Percentiles rank a stretch among this genome's conserved stretches.
These are phyloP conservation scores for Pogonocichla stellata DNA, from an alignment of 2,113 vertebrate species.

Conservation along the genomic window DNA sequence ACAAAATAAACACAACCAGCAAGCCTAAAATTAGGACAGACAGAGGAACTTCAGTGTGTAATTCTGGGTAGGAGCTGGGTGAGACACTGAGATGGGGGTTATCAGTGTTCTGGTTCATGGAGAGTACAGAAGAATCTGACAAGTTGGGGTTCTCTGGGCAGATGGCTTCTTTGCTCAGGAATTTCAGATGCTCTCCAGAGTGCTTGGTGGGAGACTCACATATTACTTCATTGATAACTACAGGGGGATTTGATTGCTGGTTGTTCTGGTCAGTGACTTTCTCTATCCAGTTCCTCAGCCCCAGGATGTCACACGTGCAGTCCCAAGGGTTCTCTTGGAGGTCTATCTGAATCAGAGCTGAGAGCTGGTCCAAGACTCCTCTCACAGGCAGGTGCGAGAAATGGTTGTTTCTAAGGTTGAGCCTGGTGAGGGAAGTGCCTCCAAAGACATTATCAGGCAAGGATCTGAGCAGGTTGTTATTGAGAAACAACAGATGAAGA, in stretches of 20 bases:
- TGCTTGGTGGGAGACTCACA: conserved; percentile 94
- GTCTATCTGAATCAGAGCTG: conserved; percentile 96
- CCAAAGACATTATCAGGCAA: conserved; percentile 90
- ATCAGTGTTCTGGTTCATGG: conserved; percentile 82
- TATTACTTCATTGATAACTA: conserved; percentile 95
- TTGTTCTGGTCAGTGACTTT: conserved; percentile 63
- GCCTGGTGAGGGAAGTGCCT: conserved; percentile 91
- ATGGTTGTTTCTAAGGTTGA: conserved; percentile 97
- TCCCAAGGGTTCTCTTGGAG: conserved; percentile 99
- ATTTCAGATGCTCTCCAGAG: conserved; percentile 89
- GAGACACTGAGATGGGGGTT: conserved; percentile 70
- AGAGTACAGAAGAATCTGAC: conserved; percentile 77
- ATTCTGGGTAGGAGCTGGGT: conserved; percentile 83
- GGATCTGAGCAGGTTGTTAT: conserved; percentile 93
- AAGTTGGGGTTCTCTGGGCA: conserved; percentile 86
- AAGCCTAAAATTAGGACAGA: conserved; percentile 96
- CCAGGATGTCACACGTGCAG: conserved; percentile 93
- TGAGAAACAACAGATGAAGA: conserved; percentile 93
- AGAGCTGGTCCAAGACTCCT: conserved; percentile 96
- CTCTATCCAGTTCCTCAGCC: conserved; percentile 96
- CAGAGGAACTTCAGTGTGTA: conserved; percentile 90
- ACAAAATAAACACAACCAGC: conserved; percentile 95
- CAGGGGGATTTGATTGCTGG: conserved; percentile 83
- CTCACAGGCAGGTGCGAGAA: conserved; percentile 91
- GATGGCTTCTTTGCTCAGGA: conserved; percentile 91